Evolutionary conservation across 2,797 vertebrate genomes (phyloP).

Genomic region (Thaleichthys pacificus): DNA sequence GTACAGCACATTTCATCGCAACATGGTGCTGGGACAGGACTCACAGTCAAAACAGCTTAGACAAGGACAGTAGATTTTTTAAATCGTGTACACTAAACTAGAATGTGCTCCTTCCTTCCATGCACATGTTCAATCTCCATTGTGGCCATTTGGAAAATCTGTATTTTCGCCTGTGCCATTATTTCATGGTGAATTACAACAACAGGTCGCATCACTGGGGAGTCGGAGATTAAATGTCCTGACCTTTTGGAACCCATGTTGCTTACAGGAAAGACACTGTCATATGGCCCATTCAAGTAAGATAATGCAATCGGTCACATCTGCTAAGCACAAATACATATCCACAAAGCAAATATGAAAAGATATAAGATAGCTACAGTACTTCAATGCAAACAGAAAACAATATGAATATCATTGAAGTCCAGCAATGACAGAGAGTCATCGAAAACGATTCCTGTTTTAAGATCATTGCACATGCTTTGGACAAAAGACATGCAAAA

Average conservation of each 20-base stretch:
- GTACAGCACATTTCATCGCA: too few species aligned
- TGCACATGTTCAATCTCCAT: conserved; percentile 19
- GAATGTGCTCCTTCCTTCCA: too few species aligned
- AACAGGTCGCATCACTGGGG: conserved; percentile 45
- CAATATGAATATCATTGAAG: conserved; percentile 43
- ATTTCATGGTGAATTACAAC: conserved; percentile 28
- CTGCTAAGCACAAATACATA: conserved; percentile 12
- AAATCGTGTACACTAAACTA: too few species aligned
- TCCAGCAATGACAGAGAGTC: conserved; percentile 47
- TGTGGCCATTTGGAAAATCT: conserved; percentile 24
- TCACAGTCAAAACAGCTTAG: too few species aligned
- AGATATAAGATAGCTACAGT: conserved; percentile 23
- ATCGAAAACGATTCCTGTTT: conserved; percentile 51
- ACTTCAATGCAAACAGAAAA: conserved; percentile 23
- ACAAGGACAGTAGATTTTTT: too few species aligned
- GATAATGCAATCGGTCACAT: conserved; percentile 20
- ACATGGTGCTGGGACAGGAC: too few species aligned
- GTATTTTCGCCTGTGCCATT: conserved; percentile 34
- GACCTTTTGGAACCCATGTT: conserved; percentile 52
- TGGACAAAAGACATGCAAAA: conserved; percentile 66
- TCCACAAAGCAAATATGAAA: conserved; percentile 24
- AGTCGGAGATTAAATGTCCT: conserved; percentile 63
- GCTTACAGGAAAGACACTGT: conserved; percentile 27
- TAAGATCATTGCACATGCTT: conserved; percentile 67
- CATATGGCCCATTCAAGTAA: conserved; percentile 34